Conservation (phyloP, 2,888 invertebrate species). For the Macrophya annulata region DNA sequence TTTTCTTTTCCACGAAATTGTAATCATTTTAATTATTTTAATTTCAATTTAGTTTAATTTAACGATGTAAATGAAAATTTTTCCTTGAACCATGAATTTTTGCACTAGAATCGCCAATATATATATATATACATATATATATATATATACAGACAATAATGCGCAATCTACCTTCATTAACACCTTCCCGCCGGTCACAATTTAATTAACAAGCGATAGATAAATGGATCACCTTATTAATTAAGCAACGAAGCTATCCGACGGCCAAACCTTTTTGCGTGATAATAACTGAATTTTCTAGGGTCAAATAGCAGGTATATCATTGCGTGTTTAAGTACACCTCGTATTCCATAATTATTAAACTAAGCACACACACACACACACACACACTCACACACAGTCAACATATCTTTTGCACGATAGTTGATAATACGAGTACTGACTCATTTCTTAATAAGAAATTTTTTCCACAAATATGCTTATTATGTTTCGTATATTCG, state of each 20-base stretch:
- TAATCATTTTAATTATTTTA: conserved; percentile 31
- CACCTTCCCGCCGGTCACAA: conserved; percentile 23
- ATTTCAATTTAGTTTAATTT: background rate
- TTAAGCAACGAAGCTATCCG: conserved; percentile 13
- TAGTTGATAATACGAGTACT: background rate
- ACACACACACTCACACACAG: background rate
- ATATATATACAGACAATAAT: conserved; percentile 1
- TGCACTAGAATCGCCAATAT: background rate
- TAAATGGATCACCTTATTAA: conserved; percentile 47
- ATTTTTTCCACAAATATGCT: background rate
- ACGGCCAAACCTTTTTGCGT: conserved; percentile 38
- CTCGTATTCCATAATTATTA: conserved; percentile 14
- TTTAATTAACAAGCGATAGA: conserved; percentile 54
- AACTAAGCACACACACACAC: background rate
- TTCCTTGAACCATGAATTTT: background rate
- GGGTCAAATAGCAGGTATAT: conserved; percentile 14
- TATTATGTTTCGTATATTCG: background rate
- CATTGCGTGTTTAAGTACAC: conserved; percentile 46
- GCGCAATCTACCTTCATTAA: conserved; percentile 39
- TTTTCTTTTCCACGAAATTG: background rate
- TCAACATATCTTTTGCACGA: background rate
- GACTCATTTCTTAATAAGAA: background rate
- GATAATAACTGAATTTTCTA: conserved; percentile 30
- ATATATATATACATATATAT: background rate
- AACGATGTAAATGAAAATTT: background rate